These are phyloP conservation scores for Hetaerina titia DNA, from an alignment of 2,888 invertebrate species.

Conservation along the genomic window DNA sequence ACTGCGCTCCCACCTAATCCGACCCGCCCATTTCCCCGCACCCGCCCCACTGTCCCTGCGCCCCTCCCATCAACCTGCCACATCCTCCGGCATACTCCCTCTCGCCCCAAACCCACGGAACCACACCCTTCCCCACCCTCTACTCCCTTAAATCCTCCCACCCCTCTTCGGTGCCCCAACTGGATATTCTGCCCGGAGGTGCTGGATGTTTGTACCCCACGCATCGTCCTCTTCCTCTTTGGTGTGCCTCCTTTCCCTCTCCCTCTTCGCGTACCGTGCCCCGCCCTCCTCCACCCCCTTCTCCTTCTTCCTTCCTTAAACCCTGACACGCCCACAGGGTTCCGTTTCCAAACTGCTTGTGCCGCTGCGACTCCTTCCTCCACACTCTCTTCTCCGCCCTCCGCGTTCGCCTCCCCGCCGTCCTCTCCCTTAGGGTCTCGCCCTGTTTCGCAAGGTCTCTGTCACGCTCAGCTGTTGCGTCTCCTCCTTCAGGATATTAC, in stretches of 20 bases:
- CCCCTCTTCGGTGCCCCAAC: background rate
- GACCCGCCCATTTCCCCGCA: background rate
- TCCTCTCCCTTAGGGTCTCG: background rate
- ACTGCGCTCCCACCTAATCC: background rate
- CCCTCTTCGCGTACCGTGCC: background rate
- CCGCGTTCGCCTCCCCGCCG: background rate
- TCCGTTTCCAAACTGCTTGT: background rate
- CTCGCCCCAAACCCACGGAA: background rate
- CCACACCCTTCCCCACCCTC: background rate
- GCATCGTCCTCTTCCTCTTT: background rate
- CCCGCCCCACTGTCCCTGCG: background rate
- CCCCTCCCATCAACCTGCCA: background rate
- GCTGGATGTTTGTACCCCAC: background rate
- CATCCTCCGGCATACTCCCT: background rate
- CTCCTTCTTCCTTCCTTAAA: background rate
- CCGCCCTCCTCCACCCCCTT: background rate
- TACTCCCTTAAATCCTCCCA: background rate
- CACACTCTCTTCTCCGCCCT: background rate
- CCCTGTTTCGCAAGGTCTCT: background rate
- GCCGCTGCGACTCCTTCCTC: background rate
- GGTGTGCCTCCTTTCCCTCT: too few relatives aligned
- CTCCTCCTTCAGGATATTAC: constrained; percentile 33
- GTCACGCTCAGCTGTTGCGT: constrained; percentile 24
- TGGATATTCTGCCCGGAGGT: background rate
- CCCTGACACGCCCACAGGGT: background rate